Evolutionary conservation across 2,888 invertebrate genomes (phyloP).

Genomic region (Iphiclides podalirius): DNA sequence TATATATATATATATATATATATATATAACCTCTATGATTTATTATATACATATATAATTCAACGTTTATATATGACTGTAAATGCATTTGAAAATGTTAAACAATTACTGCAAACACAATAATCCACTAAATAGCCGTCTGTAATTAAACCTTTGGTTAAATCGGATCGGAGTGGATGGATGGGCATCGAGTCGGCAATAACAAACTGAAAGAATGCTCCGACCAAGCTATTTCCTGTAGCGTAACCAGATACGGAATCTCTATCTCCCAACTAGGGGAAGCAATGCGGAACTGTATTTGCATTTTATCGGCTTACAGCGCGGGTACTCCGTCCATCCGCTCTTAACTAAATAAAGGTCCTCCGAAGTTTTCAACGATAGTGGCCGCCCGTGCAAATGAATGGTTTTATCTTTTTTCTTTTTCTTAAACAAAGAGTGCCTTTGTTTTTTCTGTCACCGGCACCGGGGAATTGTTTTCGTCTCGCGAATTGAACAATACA

Average conservation of each 20-base stretch:
- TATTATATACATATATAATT: no score
- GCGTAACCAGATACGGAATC: conserved; percentile 47
- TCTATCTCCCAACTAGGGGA: conserved; percentile 35
- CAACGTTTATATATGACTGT: no score
- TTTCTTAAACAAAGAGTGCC: conserved; percentile 4
- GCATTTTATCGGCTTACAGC: conserved; percentile 56
- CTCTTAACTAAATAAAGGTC: conserved; percentile 17
- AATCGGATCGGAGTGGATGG: neutral
- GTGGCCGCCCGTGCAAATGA: conserved; percentile 46
- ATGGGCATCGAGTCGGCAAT: conserved; percentile 32
- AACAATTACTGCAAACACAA: no score
- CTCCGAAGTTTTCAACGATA: conserved; percentile 43
- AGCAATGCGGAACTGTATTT: conserved; percentile 49
- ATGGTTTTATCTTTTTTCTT: conserved; percentile 17
- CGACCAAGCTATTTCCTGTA: conserved; percentile 51
- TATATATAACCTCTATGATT: no score
- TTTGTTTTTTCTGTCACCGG: no score
- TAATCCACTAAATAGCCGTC: neutral
- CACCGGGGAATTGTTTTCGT: no score
- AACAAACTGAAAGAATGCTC: conserved; percentile 52
- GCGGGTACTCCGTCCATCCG: conserved; percentile 35
- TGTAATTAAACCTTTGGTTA: conserved; percentile 2
- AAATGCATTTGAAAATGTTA: no score
- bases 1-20: no score
- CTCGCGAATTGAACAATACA: no score